A percentile compares a stretch with the other conserved stretches of the same genome.
Conservation (phyloP, 1,140 invertebrate genomes). For the Fopius arisanus region DNA sequence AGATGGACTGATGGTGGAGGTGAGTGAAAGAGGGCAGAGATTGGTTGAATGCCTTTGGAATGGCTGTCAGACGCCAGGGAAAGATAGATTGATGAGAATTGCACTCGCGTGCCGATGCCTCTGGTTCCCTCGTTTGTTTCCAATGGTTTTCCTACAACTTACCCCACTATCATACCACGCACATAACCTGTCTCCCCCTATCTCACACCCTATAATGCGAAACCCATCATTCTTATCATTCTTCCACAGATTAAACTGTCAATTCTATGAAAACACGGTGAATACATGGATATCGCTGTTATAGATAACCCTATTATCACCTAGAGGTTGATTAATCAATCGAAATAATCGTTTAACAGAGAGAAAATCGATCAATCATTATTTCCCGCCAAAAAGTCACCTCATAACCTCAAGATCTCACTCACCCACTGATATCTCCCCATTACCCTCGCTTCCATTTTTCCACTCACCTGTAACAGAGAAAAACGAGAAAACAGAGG, state of each 20-base stretch:
- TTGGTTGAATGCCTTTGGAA: background rate
- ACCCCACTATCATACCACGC: background rate
- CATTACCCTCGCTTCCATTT: background rate
- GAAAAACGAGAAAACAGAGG: background rate
- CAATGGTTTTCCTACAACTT: background rate
- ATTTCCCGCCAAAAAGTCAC: background rate
- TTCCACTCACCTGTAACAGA: background rate
- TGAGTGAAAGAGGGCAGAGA: background rate
- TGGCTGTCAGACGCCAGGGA: background rate
- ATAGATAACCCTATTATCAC: background rate
- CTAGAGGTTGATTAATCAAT: background rate
- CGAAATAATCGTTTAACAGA: too few relatives aligned
- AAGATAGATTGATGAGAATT: conserved; percentile 1
- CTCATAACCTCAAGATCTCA: background rate
- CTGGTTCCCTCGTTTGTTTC: background rate
- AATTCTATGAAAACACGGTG: background rate
- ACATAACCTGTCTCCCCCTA: background rate
- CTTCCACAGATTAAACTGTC: background rate
- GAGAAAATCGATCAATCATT: background rate
- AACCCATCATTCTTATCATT: background rate
- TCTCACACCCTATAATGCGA: background rate
- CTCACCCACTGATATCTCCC: background rate
- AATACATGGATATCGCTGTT: background rate
- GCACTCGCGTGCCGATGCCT: background rate
- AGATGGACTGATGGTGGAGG: background rate